Evolutionary conservation across 2,888 invertebrate genomes (phyloP), one percentile per base, ranked within the genome.

Genomic region (Hydrotaea cyrtoneurina): DNA sequence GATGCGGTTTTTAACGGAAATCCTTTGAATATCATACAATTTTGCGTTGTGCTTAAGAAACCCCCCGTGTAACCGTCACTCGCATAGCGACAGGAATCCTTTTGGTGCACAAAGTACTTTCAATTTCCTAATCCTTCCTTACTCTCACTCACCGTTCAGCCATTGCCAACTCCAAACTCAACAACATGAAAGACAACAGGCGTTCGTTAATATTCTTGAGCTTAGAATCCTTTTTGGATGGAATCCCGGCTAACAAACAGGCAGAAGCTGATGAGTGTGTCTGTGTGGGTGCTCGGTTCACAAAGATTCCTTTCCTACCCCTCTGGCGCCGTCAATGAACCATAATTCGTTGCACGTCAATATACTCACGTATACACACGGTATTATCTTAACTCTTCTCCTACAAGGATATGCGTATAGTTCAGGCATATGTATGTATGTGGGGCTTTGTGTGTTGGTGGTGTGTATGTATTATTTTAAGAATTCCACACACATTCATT

Each of bases 401-500:
- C 21, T n/a, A 19, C 19, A 19, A 39, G 39, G 66, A 19, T 43
- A 43, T 43, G 66, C 66, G 26, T 55, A 66, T 66, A 39, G 62
- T 23, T 3, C 13, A 31, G 0, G 8, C 26, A 19, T 19, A 39
- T 10, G 66, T 19, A 17, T 66, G 19, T 66, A 43, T 43, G 39
- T 2, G 19, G 39, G 10, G 19, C n/a, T n/a, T 4, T 13, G n/a
- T 31, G 31, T 31, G 7, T 31, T 31, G 13, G 15, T n/a, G n/a
- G 39, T 36, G 21, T 66, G n/a, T 10, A 36, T n/a, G 31, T 66
- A 19, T 31, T 19, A 66, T 66, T 39, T 7, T 83, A 74, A 80
- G 64, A 71, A 80, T 84, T 80, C 80, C 66, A 75, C 83, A 84
- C 78, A 59, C 83, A 80, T 80, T 78, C 75, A 53, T 80, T 80